Base-by-base conservation (phyloP, 2,888 invertebrate species). In the Amphipyra berbera region DNA sequence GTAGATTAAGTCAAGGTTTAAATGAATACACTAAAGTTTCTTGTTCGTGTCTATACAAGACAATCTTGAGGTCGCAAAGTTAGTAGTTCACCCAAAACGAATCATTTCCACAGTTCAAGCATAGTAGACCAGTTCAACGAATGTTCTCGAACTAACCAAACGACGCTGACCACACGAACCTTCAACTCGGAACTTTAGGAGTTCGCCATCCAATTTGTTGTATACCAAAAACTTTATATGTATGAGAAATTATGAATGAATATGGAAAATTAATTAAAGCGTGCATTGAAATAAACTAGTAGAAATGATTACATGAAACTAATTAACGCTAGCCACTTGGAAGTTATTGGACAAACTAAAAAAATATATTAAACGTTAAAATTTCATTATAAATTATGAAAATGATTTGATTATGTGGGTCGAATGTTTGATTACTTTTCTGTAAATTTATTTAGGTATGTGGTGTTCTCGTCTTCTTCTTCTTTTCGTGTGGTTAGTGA, bases 271-370 rank as follows among this genome's bases (percentile, higher is more conserved):
- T 79, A 73, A 71, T 68, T 63, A 55, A 64, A 55, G 56, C 61
- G 14, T 60, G 47, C 49, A 67, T 66, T 61, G 67, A 78, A 74
- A 77, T 13, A 61, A 66, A 58, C 63, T 50, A 64, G 63, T 63
- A 60, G 45, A 69, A 65, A 69, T 63, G 61, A 67, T 15, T 62
- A 77, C 76, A 73, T 57, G 62, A 71, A 75, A 76, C 73, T 75
- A 79, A 81, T 81, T 81, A 81, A 58, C 65, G 6, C 37, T 30
- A 54, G 49, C 54, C 68, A 57, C 48, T 50, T 52, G 68, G 61
- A 67, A 70, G 60, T 21, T 60, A 41, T 54, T 53, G 52, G 41
- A 52, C 57, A 53, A 62, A 67, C 50, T n/a, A n/a, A 59, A 55
- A 73, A 65, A 69, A 58, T 55, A 57, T 73, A 45, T 46, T 55